Evolutionary conservation across 1,140 invertebrate genomes (phyloP).

Genomic region (Drosophila burlai): DNA sequence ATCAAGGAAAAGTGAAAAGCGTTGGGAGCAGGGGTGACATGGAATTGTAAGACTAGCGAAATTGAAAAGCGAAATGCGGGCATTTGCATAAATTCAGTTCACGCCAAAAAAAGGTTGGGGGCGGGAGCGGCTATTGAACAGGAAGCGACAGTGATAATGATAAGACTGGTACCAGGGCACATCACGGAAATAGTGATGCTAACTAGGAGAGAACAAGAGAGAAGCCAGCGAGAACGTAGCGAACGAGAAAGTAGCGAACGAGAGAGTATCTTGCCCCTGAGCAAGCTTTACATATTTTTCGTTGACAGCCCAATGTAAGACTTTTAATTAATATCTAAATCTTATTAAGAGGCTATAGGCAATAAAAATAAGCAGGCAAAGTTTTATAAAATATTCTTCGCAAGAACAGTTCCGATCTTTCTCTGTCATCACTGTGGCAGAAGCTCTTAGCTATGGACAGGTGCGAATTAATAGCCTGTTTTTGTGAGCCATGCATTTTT

Average conservation of each 20-base stretch:
- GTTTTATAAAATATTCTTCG: no score
- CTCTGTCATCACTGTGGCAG: conserved; percentile 5
- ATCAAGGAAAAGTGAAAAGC: conserved; percentile 1
- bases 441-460: not conserved
- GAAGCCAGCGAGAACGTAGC: no score
- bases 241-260: no score
- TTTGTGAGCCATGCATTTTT: conserved; percentile 54
- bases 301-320: no score
- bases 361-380: no score
- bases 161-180: conserved; percentile 24
- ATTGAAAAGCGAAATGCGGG: conserved; percentile 76
- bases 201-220: no score
- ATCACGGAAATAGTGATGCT: not conserved
- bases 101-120: conserved; percentile 9
- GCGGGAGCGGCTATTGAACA: conserved; percentile 57
- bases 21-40: conserved; percentile 6
- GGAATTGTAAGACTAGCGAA: conserved; percentile 61
- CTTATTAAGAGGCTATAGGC: no score
- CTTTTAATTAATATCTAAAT: no score
- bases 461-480: conserved; percentile 57
- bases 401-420: not conserved
- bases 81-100: conserved; percentile 74
- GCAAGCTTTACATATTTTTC: no score
- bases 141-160: conserved; percentile 70
- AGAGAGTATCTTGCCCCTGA: no score